Evolutionary conservation across 2,888 invertebrate genomes (phyloP), one percentile per base, ranked within the genome.

Genomic region (Hydriomena furcata): DNA sequence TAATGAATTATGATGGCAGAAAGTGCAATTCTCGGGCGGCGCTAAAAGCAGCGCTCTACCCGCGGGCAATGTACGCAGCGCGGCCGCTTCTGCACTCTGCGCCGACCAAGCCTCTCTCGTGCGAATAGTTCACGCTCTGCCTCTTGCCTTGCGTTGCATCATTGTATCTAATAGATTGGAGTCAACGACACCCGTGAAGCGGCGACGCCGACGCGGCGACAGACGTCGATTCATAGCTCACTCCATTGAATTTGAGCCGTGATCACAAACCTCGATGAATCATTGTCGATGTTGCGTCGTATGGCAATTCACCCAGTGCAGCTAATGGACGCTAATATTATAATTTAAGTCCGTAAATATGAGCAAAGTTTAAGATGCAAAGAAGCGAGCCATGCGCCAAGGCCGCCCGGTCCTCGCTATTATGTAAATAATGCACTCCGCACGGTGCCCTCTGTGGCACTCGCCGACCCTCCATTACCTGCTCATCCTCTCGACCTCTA

Each of bases 1-100:
- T 86, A 87, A 87, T 89, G 87, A 88, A 85, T 87, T 87, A 87
- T 79, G 77, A 78, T 73, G 76, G 73, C 72, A 66, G 73, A 75
- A 50, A 66, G 72, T 70, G 77, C 47, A 40, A 52, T 52, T 69
- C 71, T 71, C 68, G 57, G 58, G 63, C 66, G 65, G 67, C 70
- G 68, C 65, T 69, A 66, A 72, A 69, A 65, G 68, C 68, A 45
- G 50, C 56, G 58, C 53, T 49, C 55, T 43, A 63, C 61, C 52
- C 64, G 66, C 76, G 73, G 66, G 70, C 74, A 68, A 63, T 68
- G 68, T 60, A 66, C 68, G 64, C 64, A 50, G 46, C 48, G 58
- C 48, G 55, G 48, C 55, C 41, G 41, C 48, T 43, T 24, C 50
- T 36, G 46, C 41, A 37, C 53, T 45, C 38, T 45, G 50, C 53